phyloP scores from a whole-genome alignment of 2,888 invertebrate genomes.

The Aromia moschata region DNA sequence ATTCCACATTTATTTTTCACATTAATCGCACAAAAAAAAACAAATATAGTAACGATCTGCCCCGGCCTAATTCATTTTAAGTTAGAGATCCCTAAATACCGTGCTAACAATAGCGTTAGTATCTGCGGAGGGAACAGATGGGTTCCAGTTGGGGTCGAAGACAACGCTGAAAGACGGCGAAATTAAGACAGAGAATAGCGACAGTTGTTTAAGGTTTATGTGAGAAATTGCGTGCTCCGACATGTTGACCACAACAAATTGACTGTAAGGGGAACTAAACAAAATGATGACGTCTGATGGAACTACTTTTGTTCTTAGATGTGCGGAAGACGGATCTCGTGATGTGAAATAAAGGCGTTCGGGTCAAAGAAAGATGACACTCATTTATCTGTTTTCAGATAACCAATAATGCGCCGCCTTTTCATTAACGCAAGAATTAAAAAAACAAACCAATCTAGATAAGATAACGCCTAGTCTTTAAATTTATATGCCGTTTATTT shows the following conservation, averaged over 20 bases:
- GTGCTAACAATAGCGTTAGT: too few species aligned
- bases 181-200: conserved; percentile 35
- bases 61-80: too few species aligned
- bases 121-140: neutral
- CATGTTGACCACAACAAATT: conserved; percentile 37
- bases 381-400: neutral
- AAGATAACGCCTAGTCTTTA: too few species aligned
- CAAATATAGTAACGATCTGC: too few species aligned
- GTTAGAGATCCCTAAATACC: too few species aligned
- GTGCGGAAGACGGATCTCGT: neutral
- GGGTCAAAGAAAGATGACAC: neutral
- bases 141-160: neutral
- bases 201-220: conserved; percentile 37
- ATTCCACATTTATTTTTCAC: too few species aligned
- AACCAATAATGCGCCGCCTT: neutral
- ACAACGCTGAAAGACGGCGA: conserved; percentile 29
- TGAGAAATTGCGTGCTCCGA: conserved; percentile 36
- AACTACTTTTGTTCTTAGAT: conserved; percentile 2
- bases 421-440: too few species aligned
- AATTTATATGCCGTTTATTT: too few species aligned
- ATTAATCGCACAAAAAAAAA: too few species aligned
- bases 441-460: too few species aligned
- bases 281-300: conserved; percentile 11
- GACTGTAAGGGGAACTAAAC: conserved; percentile 18
- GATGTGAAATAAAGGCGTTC: conserved; percentile 1